phyloP scores from a whole-genome alignment of 1,140 invertebrate species.

The Panagrolaimus sp. region DNA sequence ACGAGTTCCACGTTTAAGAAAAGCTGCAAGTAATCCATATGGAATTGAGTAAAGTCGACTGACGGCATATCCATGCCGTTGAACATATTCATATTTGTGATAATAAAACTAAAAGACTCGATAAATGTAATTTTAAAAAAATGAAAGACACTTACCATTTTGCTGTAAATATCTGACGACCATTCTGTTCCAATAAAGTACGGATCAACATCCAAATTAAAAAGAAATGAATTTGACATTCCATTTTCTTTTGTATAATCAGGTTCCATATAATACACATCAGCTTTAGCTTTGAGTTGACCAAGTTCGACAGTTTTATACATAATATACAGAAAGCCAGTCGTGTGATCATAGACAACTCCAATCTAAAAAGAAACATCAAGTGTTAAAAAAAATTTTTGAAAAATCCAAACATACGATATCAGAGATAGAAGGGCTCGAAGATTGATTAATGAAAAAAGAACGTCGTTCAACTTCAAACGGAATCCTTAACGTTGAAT shows the following conservation, averaged over 20 bases:
- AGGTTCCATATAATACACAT: not conserved
- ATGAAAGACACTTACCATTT: not conserved
- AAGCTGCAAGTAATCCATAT: not conserved
- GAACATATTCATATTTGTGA: not conserved
- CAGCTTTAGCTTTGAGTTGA: too few relatives aligned
- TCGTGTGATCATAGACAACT: not conserved
- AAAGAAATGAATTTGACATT: not conserved
- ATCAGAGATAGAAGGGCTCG: too few relatives aligned
- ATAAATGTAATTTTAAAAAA: not conserved
- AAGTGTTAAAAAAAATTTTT: too few relatives aligned
- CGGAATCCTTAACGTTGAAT: too few relatives aligned
- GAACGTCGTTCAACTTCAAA: too few relatives aligned
- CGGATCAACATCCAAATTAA: not conserved
- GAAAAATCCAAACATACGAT: too few relatives aligned
- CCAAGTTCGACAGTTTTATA: too few relatives aligned
- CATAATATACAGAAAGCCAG: not conserved
- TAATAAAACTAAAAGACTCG: constrained; percentile 9
- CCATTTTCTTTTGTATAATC: too few relatives aligned
- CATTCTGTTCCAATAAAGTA: not conserved
- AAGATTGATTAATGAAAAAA: too few relatives aligned
- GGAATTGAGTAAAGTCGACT: not conserved
- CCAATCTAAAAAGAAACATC: not conserved
- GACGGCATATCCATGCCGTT: not conserved
- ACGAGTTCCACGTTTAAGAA: not conserved
- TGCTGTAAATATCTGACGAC: constrained; percentile 10